Base-by-base conservation (phyloP, 2,797 vertebrate genomes). In the Sebastes umbrosus region DNA sequence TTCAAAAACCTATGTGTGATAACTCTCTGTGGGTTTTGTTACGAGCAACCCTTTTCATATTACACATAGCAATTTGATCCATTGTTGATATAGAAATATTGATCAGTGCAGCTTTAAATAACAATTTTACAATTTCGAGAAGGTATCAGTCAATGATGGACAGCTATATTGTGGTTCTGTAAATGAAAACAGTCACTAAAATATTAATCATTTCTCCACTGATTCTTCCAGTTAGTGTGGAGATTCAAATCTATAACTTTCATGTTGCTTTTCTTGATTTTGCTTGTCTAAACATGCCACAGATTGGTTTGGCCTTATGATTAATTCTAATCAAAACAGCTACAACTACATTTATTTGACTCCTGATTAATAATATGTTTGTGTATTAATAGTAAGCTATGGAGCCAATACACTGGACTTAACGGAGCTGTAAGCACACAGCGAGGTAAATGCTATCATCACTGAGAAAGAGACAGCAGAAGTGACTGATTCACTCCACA, bases 401-500 rank as follows among this genome's bases (percentile, higher is more conserved):
- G 22, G 13, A 62, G 9, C 43, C 29, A 3, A 55, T 39, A 59
- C 29, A 46, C 22, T 22, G 27, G 32, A 52, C 3, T 27, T 60
- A 52, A 79, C 57, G 20, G 55, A 64, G 62, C 78, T 46, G 57
- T 16, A 63, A 73, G 73, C 75, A 75, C 36, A 62, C 75, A 24
- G 67, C 36, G 16, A 60, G 25, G 22, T 50, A 62, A 84, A 79
- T 4, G 14, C 20, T 22, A n/a, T 60, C 29, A 66, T 69, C 32
- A 27, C 18, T 34, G 12, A 10, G 55, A 31, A 13, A 52, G 52
- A 59, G 65, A 36, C 29, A 31, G 20, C 68, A 75, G 69, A 75
- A 84, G 79, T 83, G 71, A 86, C 80, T 79, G 64, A 83, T 90
- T 90, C 67, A 62, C 83, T 67, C 12, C 60, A 71, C 75, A 87